phyloP scores from a whole-genome alignment of 1,140 invertebrate genomes.

The Asbolus verrucosus region DNA sequence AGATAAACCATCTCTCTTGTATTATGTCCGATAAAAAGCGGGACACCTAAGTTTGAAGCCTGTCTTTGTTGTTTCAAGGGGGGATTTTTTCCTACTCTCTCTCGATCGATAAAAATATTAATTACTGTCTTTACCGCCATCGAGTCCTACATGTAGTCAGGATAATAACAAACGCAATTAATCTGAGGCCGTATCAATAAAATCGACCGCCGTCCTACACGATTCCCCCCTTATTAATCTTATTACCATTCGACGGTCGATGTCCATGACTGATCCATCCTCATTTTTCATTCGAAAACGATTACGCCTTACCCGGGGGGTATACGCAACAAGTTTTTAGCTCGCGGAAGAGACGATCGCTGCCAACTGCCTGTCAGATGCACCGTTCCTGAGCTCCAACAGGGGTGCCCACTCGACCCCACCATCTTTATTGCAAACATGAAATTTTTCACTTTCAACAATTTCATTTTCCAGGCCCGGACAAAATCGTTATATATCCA shows the following conservation, averaged over 20 bases:
- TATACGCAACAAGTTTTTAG: slow-evolving; percentile 29
- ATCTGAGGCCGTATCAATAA: slow-evolving; percentile 43
- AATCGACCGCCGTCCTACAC: slow-evolving; percentile 34
- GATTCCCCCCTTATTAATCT: slow-evolving; percentile 28
- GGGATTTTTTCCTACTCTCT: slow-evolving; percentile 2
- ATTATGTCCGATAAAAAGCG: slow-evolving; percentile 31
- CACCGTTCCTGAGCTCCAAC: no score
- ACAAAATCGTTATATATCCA: slow-evolving; percentile 3
- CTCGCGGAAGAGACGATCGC: slow-evolving; percentile 30
- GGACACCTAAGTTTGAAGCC: background rate
- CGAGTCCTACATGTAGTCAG: background rate
- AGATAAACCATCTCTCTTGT: slow-evolving; percentile 34
- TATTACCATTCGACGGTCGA: slow-evolving; percentile 20
- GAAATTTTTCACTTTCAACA: background rate
- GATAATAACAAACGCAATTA: slow-evolving; percentile 41
- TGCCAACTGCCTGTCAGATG: slow-evolving; percentile 19
- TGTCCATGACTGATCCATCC: slow-evolving; percentile 36
- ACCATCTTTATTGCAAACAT: no score
- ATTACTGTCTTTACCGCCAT: background rate
- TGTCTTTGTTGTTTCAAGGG: slow-evolving; percentile 11
- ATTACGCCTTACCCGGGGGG: slow-evolving; percentile 15
- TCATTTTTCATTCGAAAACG: slow-evolving; percentile 44
- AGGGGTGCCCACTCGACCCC: no score
- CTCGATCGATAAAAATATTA: slow-evolving; percentile 38
- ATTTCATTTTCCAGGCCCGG: background rate